Evolutionary conservation across 1,140 invertebrate species (phyloP).

Genomic region (Odontomachus brunneus): DNA sequence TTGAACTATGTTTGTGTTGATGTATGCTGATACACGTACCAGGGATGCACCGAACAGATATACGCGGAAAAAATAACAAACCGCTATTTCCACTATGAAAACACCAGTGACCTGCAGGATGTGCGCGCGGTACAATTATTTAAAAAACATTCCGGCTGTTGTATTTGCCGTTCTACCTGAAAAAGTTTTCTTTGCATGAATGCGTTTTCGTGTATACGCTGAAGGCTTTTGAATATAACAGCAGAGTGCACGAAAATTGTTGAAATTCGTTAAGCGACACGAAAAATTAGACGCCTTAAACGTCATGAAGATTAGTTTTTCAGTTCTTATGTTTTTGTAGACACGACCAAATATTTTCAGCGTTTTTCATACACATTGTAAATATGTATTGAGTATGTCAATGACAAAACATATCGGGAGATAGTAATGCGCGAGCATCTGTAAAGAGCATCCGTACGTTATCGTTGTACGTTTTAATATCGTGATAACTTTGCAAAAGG

Average conservation of each 20-base stretch:
- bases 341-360: too few species aligned
- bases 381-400: too few species aligned
- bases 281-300: not conserved
- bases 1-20: constrained; percentile 34
- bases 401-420: too few species aligned
- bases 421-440: too few species aligned
- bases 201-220: not conserved
- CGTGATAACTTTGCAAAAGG: not conserved
- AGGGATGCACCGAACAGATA: constrained; percentile 37
- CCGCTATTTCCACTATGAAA: constrained; percentile 34
- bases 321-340: too few species aligned
- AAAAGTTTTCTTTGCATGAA: constrained; percentile 43
- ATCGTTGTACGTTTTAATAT: too few species aligned
- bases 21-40: constrained; percentile 48
- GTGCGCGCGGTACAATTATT: constrained; percentile 26
- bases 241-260: not conserved
- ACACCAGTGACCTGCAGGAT: constrained; percentile 31
- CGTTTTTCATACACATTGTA: too few species aligned
- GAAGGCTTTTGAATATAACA: constrained; percentile 28
- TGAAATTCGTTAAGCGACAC: constrained; percentile 23
- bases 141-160: constrained; percentile 48
- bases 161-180: constrained; percentile 35
- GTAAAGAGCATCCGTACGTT: too few species aligned
- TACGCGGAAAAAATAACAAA: constrained; percentile 47
- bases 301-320: not conserved